Evolutionary conservation across 2,888 invertebrate genomes (phyloP).

Genomic region (Metalampra italica): DNA sequence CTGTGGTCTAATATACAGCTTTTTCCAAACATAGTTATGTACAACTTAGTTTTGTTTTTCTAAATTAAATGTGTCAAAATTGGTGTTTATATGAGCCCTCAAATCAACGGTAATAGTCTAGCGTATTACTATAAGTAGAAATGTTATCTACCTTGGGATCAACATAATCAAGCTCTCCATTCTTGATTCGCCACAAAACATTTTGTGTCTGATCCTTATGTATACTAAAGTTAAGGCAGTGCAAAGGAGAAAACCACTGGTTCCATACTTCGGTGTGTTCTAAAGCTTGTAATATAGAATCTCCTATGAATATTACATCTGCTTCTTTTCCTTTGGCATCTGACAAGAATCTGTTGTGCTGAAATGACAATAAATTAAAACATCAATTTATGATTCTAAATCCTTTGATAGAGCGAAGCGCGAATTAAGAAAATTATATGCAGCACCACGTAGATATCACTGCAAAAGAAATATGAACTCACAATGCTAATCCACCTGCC

Average conservation of each 20-base stretch:
- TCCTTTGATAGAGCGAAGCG: not conserved
- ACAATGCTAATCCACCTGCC: constrained; percentile 90
- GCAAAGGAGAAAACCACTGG: constrained; percentile 93
- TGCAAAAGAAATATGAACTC: constrained; percentile 32
- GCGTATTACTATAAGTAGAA: no score
- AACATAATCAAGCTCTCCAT: constrained; percentile 93
- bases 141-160: constrained; percentile 85
- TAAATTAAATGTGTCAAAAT: no score
- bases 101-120: no score
- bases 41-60: no score
- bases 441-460: constrained; percentile 18
- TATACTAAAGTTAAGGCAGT: constrained; percentile 94
- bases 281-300: constrained; percentile 90
- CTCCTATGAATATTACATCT: constrained; percentile 94
- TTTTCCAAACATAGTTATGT: no score
- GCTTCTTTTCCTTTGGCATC: constrained; percentile 94
- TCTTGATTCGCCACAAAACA: constrained; percentile 92
- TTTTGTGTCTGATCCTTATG: constrained; percentile 93
- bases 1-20: no score
- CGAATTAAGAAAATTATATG: constrained; percentile 2
- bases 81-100: no score
- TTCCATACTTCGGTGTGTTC: constrained; percentile 93
- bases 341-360: constrained; percentile 91
- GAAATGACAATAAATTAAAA: constrained; percentile 37
- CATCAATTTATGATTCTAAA: no score